These are phyloP conservation scores for Blastomussa wellsi DNA, from an alignment of 92 coral and sea anemone species.

Conservation along the genomic window DNA sequence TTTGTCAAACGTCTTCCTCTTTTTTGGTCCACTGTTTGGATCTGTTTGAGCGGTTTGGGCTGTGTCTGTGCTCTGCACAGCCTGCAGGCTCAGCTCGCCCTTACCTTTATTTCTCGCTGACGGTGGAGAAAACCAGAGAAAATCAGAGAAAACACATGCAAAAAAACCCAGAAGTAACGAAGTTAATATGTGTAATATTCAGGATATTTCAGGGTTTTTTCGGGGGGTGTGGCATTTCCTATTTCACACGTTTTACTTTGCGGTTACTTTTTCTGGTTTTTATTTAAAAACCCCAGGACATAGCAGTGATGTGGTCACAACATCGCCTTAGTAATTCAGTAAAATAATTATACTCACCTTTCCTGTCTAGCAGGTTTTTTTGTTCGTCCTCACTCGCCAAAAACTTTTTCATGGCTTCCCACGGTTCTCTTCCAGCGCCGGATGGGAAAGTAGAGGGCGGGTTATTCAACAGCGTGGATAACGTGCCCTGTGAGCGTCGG, in stretches of 20 bases:
- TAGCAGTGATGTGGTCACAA: neutral
- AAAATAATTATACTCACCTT: conserved; percentile 32
- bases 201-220: no score
- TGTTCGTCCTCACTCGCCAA: conserved; percentile 8
- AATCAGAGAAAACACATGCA: no score
- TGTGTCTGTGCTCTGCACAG: conserved; percentile 20
- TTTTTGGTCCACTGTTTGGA: conserved; percentile 11
- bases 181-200: no score
- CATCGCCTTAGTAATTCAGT: conserved; percentile 3
- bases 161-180: no score
- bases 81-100: neutral
- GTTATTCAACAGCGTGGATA: conserved; percentile 22
- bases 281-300: conserved; percentile 13
- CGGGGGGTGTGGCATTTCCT: no score
- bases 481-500: conserved; percentile 41
- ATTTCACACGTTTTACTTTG: no score
- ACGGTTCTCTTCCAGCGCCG: conserved; percentile 46
- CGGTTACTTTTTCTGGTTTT: conserved; percentile 4
- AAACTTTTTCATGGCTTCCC: conserved; percentile 12
- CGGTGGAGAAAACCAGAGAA: no score
- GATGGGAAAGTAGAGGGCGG: conserved; percentile 23
- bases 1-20: conserved; percentile 26
- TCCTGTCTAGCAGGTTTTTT: conserved; percentile 25
- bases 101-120: no score
- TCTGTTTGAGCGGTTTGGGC: conserved; percentile 1